phyloP scores from a whole-genome alignment of 2,113 vertebrate species.

The Alexandromys fortis region DNA sequence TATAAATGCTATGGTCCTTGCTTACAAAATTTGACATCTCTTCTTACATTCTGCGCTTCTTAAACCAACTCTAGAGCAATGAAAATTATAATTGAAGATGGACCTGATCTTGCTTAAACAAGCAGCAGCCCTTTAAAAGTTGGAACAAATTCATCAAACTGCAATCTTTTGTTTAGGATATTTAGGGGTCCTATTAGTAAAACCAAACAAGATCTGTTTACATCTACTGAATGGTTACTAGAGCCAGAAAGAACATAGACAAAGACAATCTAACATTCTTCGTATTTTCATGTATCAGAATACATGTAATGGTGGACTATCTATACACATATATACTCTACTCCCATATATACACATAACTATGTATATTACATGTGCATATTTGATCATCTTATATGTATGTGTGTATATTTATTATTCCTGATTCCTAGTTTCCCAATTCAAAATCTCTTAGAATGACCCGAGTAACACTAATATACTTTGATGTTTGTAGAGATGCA shows the following conservation, averaged over 20 bases:
- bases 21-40: neutral
- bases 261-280: neutral
- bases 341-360: neutral
- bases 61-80: neutral
- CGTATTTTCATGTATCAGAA: neutral
- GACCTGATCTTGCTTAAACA: neutral
- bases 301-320: neutral
- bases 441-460: slow-evolving; percentile 32
- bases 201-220: neutral
- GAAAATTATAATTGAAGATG: neutral
- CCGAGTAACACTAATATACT: neutral
- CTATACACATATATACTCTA: neutral
- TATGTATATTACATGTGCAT: neutral
- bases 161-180: neutral
- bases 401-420: neutral
- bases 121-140: neutral
- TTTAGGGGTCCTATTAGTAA: neutral
- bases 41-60: neutral
- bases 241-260: neutral
- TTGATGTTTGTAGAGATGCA: neutral
- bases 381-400: neutral
- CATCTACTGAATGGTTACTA: neutral
- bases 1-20: neutral
- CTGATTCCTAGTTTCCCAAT: neutral
- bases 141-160: neutral